Evolutionary conservation across 2,797 vertebrate species (phyloP), one percentile per base, ranked within the genome.

Genomic region (Artibeus jamaicensis): DNA sequence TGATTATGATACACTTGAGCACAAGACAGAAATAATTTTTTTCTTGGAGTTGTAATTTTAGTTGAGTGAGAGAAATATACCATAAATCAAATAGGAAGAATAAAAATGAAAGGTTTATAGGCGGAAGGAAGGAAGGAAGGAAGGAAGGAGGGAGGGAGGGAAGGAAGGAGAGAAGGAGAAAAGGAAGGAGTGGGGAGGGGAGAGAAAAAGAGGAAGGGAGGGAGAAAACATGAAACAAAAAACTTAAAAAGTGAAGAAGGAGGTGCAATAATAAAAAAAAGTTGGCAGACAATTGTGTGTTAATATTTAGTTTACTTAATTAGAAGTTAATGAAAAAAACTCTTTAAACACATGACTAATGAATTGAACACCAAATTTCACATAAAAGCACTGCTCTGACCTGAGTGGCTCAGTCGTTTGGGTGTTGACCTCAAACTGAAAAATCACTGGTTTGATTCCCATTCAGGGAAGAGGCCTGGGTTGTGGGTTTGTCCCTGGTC

Each of bases 121-220:
- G 34, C 3, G n/a, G n/a, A n/a, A 67, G 81, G 46, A 16, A 46
- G 81, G 46, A 16, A 46, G 37, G 8, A 10, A 26, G 16, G 39
- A 11, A 10, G 10, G 15, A 15, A 5, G 18, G 14, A 12, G 24
- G 24, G 24, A 46, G 22, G 5, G 24, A 46, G 14, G 8, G 14
- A 29, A 16, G 11, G 16, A 67, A 8, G 8, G 29, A 29, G 4
- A 21, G 24, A 18, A 1, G 3, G 2, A 16, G 10, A 5, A 11
- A 71, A 79, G 9, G 46, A 59, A 16, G 6, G 10, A 12, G 19
- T 3, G 2, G 4, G 70, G 26, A 29, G 5, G 24, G 29, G 18
- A 11, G 9, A 57, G 1, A 19, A 26, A 34, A 6, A 6, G 6
- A 65, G 9, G 0, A 1, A 39, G 11, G 48, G 5, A 16, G 9